Evolutionary conservation across 2,888 invertebrate genomes (phyloP).

Genomic region (Xanthia togata): DNA sequence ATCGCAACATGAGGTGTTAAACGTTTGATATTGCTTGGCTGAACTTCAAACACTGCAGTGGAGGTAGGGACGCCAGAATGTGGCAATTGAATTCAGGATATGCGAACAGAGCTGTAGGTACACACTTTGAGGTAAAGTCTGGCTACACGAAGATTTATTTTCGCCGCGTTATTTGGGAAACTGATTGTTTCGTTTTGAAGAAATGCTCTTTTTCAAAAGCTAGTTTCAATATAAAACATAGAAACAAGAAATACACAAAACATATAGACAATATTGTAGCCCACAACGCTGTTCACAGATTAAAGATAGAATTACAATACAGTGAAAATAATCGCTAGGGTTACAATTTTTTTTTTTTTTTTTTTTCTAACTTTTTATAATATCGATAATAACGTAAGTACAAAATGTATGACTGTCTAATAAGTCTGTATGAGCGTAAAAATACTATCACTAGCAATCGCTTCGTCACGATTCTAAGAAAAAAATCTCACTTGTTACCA

Average conservation of each 20-base stretch:
- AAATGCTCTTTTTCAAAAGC: neutral
- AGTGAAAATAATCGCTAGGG: no score
- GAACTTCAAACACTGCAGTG: conserved; percentile 54
- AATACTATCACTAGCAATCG: neutral
- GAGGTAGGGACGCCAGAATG: conserved; percentile 28
- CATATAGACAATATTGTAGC: no score
- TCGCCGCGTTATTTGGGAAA: neutral
- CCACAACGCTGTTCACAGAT: no score
- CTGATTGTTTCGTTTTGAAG: neutral
- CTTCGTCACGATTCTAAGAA: conserved; percentile 16
- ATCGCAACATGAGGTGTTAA: conserved; percentile 54
- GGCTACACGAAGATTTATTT: conserved; percentile 1
- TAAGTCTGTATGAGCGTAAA: neutral
- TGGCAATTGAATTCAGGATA: conserved; percentile 26
- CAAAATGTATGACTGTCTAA: neutral
- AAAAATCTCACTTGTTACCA: neutral
- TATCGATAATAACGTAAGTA: neutral
- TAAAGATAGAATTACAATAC: no score
- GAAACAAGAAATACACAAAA: no score
- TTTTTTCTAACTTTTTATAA: no score
- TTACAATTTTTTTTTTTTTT: no score
- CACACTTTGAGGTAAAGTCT: neutral
- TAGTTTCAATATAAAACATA: no score
- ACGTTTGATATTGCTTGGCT: conserved; percentile 53
- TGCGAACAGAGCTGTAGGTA: neutral